Base-by-base conservation (phyloP, 2,113 vertebrate species). In the Mesocricetus auratus region DNA sequence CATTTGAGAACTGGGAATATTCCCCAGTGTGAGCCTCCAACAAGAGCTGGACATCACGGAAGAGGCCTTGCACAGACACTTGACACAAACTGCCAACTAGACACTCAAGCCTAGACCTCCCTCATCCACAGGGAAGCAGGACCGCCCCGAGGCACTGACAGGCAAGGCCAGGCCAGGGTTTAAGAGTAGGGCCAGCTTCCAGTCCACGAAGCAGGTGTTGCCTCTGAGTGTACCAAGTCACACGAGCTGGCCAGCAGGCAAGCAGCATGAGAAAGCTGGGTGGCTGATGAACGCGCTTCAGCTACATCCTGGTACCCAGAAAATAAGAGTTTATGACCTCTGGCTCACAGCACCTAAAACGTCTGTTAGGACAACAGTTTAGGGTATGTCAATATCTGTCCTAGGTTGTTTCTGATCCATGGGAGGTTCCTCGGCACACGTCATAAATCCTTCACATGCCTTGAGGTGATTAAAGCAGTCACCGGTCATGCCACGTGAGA, bases 231-330 rank as follows among this genome's bases (percentile, higher is more conserved):
- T 36, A 7, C 7, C 5, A 71, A 0, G 29, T 68, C 75, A 85
- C n/a, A 29, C 7, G 33, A 4, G 10, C 56, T 85, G 45, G 91
- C 62, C 74, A 93, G 89, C 33, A 53, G 9, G 21, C 29, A 50
- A 7, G 21, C 19, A 31, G 47, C 26, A 8, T 5, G 73, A 89
- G 53, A 86, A 66, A 86, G 86, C 87, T 6, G n/a, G 71, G 56
- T 31, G 22, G 33, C n/a, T 36, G 50, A 75, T 68, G 66, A 88
- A 81, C 64, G 82, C 45, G 78, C n/a, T n/a, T 12, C 39, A 69
- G 94, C 60, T 58, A 73, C 85, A 89, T 95, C 71, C 95, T 94
- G 93, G 90, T 74, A 31, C 95, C 91, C 88, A 95, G 88, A 85
- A 79, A 87, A 64, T n/a, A 83, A 42, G 82, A 53, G 33, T n/a